Conservation (phyloP, 2,113 vertebrate species). For the Spea bombifrons region DNA sequence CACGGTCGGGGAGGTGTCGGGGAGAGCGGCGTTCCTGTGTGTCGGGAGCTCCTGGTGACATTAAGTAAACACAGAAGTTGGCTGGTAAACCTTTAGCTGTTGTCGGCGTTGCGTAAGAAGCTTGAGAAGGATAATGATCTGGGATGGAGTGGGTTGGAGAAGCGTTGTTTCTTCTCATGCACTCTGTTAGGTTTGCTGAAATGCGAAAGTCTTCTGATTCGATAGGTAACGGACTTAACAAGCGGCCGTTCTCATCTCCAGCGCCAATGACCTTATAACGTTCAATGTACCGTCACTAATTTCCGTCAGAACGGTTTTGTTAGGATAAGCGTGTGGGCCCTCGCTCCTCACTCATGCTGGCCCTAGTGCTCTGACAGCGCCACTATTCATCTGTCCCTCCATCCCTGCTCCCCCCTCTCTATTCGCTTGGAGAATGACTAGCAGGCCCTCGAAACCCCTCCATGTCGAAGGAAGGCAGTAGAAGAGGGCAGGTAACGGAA, state of each 20-base stretch:
- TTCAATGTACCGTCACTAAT: constrained; percentile 42
- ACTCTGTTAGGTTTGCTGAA: too few relatives aligned
- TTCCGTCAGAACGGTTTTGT: constrained; percentile 36
- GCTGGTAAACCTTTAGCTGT: neutral
- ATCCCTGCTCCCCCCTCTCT: neutral
- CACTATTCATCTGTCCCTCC: neutral
- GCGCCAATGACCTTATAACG: constrained; percentile 39
- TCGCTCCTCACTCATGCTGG: constrained; percentile 9
- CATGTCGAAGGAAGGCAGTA: neutral
- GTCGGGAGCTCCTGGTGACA: constrained; percentile 8
- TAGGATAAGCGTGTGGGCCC: constrained; percentile 14
- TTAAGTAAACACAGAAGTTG: constrained; percentile 6
- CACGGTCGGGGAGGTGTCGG: neutral
- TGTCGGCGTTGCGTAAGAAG: constrained; percentile 14
- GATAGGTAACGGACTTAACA: neutral
- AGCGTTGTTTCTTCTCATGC: neutral
- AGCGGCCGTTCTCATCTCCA: constrained; percentile 3
- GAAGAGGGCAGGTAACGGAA: neutral
- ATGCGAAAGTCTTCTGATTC: too few relatives aligned
- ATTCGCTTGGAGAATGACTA: neutral
- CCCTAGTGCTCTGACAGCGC: constrained; percentile 7
- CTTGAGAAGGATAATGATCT: neutral
- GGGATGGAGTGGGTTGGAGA: neutral
- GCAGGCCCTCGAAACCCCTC: neutral
- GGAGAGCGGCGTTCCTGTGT: neutral